Evolutionary conservation across 2,113 vertebrate species (phyloP).

Genomic region (Pelusios castaneus): DNA sequence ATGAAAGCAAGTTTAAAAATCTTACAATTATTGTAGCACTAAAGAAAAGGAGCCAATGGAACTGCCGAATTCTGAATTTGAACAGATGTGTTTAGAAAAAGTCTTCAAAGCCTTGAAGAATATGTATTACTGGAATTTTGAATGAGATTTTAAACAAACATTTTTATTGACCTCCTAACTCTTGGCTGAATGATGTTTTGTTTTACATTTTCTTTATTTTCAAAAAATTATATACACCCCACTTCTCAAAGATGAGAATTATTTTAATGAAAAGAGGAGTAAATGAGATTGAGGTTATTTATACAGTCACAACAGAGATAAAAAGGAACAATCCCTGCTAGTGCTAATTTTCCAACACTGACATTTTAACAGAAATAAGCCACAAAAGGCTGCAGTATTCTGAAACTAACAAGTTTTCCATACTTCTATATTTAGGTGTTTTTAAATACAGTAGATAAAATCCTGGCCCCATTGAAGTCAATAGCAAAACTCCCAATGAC

Average conservation of each 20-base stretch:
- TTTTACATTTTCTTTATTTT: neutral
- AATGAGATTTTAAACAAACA: neutral
- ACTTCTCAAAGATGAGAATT: neutral
- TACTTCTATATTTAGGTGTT: neutral
- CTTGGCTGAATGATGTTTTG: neutral
- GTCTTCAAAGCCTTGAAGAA: neutral
- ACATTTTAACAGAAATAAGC: neutral
- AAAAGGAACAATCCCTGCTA: neutral
- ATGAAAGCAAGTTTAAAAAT: neutral
- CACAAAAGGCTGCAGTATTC: neutral
- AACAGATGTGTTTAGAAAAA: neutral
- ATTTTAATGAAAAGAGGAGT: neutral
- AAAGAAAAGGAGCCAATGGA: neutral
- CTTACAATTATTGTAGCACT: neutral
- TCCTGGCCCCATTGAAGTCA: neutral
- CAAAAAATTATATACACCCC: neutral
- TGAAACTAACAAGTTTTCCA: neutral
- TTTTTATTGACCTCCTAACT: neutral
- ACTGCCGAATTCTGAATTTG: neutral
- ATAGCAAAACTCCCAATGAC: neutral
- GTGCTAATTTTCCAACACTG: neutral
- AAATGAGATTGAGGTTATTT: neutral
- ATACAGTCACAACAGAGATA: neutral
- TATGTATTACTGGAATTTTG: neutral
- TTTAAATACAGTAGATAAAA: constrained; percentile 13